Conservation (phyloP, 2,113 vertebrate genomes). For the Oncorhynchus kisutch region DNA sequence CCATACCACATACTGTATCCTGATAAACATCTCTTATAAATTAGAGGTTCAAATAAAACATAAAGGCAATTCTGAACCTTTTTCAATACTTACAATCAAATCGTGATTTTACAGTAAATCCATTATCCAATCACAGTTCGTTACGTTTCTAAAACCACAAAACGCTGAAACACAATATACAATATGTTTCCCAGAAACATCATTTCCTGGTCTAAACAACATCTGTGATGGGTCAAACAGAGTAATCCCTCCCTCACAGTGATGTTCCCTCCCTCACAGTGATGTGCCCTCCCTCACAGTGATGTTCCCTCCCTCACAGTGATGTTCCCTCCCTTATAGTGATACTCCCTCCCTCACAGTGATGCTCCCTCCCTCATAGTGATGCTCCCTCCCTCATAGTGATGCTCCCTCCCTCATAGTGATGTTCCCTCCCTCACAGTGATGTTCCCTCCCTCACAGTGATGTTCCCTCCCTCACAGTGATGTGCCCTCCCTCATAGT, state of each 20-base stretch:
- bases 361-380: no score
- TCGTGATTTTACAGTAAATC: constrained; percentile 27
- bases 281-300: no score
- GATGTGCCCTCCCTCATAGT: no score
- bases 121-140: constrained; percentile 22
- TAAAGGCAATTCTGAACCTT: not conserved
- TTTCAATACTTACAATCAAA: not conserved
- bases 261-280: no score
- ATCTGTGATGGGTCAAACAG: constrained; percentile 10
- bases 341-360: no score
- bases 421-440: no score
- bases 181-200: not conserved
- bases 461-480: no score
- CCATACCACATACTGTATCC: constrained; percentile 5
- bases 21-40: not conserved
- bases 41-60: not conserved
- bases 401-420: no score
- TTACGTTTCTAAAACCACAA: constrained; percentile 7
- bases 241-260: not conserved
- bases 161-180: constrained; percentile 1
- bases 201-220: constrained; percentile 9
- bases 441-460: no score
- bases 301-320: no score
- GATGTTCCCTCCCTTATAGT: no score
- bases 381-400: no score